These are phyloP conservation scores for Pristionchus pacificus DNA, from an alignment of 1,140 invertebrate species.

Conservation along the genomic window DNA sequence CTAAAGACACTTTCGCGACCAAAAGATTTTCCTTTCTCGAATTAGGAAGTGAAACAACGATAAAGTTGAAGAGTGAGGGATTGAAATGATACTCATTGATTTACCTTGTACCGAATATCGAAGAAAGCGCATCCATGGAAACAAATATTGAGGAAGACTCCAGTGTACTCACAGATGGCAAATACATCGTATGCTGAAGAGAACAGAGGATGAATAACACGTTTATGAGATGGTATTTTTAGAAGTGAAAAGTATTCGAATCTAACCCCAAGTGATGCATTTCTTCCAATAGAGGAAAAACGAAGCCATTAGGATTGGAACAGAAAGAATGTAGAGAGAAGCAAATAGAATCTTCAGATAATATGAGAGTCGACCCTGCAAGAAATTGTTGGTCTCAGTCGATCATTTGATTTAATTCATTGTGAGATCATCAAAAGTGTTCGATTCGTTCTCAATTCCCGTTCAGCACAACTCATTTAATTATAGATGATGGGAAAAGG, in stretches of 20 bases:
- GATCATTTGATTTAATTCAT: too few relatives aligned
- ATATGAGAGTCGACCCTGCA: slow-evolving; percentile 34
- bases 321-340: slow-evolving; percentile 30
- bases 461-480: background rate
- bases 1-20: too few relatives aligned
- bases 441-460: background rate
- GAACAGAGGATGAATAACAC: background rate
- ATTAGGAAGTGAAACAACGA: too few relatives aligned
- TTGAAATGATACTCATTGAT: background rate
- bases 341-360: slow-evolving; percentile 33
- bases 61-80: background rate
- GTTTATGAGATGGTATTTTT: background rate
- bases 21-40: too few relatives aligned
- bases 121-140: slow-evolving; percentile 42
- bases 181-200: slow-evolving; percentile 38
- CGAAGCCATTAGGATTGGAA: slow-evolving; percentile 31
- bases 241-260: slow-evolving; percentile 21
- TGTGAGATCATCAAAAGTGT: background rate
- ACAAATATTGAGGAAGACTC: slow-evolving; percentile 39
- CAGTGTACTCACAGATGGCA: slow-evolving; percentile 36
- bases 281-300: slow-evolving; percentile 40
- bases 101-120: slow-evolving; percentile 39
- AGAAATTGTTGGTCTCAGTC: background rate
- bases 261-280: slow-evolving; percentile 40
- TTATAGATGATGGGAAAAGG: background rate